Percentiles rank a stretch among this genome's conserved stretches.
Evolutionary conservation across 1,140 invertebrate genomes (phyloP).

Genomic region (Diorhabda sublineata): DNA sequence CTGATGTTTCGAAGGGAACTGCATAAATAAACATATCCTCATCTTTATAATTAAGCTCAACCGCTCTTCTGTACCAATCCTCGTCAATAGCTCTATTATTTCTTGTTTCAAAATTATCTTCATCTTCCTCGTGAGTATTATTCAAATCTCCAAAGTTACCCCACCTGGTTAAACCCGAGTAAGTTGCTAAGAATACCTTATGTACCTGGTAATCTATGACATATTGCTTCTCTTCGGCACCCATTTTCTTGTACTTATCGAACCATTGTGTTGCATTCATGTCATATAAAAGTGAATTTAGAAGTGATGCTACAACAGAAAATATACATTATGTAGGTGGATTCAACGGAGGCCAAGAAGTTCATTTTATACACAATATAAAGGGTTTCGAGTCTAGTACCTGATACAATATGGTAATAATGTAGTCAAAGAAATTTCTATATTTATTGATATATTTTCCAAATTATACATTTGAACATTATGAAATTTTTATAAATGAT

Average conservation of each 20-base stretch:
- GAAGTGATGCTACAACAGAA: background rate
- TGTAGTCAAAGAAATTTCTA: too few relatives aligned
- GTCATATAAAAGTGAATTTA: conserved; percentile 23
- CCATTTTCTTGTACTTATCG: conserved; percentile 20
- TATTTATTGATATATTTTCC: too few relatives aligned
- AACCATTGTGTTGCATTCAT: conserved; percentile 34
- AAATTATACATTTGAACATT: too few relatives aligned
- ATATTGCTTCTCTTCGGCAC: conserved; percentile 21
- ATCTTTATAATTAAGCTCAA: conserved; percentile 78
- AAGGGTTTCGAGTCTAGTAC: background rate
- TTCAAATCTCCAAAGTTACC: conserved; percentile 49
- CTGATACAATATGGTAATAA: too few relatives aligned
- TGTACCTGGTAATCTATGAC: conserved; percentile 21
- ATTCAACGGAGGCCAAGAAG: too few relatives aligned
- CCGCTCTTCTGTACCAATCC: conserved; percentile 87
- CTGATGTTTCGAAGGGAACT: conserved; percentile 62
- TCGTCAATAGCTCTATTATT: conserved; percentile 80
- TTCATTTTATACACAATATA: background rate
- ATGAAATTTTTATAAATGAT: too few relatives aligned
- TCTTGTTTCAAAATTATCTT: conserved; percentile 31
- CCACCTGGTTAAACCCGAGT: conserved; percentile 82
- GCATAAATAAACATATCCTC: conserved; percentile 82
- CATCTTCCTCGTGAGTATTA: conserved; percentile 26
- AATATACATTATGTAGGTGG: background rate
- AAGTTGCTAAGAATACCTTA: conserved; percentile 73